These are phyloP conservation scores for Melangyna quadrimaculata DNA, from an alignment of 2,888 invertebrate genomes.

Conservation along the genomic window DNA sequence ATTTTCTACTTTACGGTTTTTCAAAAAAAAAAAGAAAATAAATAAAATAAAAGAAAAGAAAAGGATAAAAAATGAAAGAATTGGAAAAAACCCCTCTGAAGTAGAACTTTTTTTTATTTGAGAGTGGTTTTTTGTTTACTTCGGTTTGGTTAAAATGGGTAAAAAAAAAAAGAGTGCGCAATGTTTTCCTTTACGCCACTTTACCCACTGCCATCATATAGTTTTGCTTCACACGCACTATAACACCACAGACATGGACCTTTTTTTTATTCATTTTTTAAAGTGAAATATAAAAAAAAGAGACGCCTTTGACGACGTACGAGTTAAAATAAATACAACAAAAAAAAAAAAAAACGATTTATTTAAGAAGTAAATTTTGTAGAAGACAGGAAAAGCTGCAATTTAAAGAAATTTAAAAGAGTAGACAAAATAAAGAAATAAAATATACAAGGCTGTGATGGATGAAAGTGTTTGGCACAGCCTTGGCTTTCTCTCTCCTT, in stretches of 20 bases:
- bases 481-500: background rate
- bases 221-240: conserved; percentile 53
- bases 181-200: conserved; percentile 37
- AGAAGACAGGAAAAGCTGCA: background rate
- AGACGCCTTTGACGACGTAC: conserved; percentile 39
- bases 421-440: too few relatives aligned
- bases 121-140: conserved; percentile 62
- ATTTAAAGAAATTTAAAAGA: background rate
- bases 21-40: conserved; percentile 15
- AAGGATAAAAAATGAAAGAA: conserved; percentile 7
- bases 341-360: conserved; percentile 14
- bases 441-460: background rate
- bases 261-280: background rate
- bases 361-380: conserved; percentile 16
- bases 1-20: conserved; percentile 44
- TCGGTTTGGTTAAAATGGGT: conserved; percentile 26
- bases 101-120: conserved; percentile 44
- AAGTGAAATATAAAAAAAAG: conserved; percentile 32
- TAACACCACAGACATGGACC: conserved; percentile 37
- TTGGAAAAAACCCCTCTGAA: conserved; percentile 13
- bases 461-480: background rate
- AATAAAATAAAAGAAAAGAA: background rate
- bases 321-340: conserved; percentile 17
- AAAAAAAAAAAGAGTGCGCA: background rate
- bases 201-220: conserved; percentile 1